Percentiles rank a stretch among this genome's conserved stretches.
Conservation (phyloP, 2,113 vertebrate species). For the Hyla sarda region DNA sequence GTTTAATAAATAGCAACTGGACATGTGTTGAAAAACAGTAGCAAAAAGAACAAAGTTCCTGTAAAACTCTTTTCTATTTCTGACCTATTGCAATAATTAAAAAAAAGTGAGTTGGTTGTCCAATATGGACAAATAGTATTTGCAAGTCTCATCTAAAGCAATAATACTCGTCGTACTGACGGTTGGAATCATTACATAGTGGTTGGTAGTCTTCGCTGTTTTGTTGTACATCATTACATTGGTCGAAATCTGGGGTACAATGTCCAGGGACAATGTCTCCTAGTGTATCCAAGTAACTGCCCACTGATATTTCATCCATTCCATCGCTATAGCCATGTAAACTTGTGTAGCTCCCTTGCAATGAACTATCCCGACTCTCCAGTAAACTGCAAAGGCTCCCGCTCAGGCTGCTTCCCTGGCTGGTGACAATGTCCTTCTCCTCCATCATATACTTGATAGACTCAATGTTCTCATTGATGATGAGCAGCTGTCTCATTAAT, state of each 20-base stretch:
- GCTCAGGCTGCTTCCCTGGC: slow-evolving; percentile 88
- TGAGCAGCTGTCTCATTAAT: slow-evolving; percentile 93
- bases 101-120: slow-evolving; percentile 66
- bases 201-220: slow-evolving; percentile 74
- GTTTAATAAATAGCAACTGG: slow-evolving; percentile 37
- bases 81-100: slow-evolving; percentile 34
- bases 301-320: slow-evolving; percentile 90
- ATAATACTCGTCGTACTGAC: slow-evolving; percentile 92
- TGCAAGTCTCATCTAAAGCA: slow-evolving; percentile 81
- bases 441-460: slow-evolving; percentile 96
- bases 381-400: slow-evolving; percentile 91
- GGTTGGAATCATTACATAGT: slow-evolving; percentile 75
- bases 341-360: slow-evolving; percentile 84
- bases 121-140: slow-evolving; percentile 62
- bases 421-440: slow-evolving; percentile 84
- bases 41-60: neutral
- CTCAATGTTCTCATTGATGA: slow-evolving; percentile 96
- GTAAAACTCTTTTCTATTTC: neutral
- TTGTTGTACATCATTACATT: slow-evolving; percentile 80
- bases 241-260: slow-evolving; percentile 83
- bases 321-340: slow-evolving; percentile 85
- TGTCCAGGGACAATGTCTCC: slow-evolving; percentile 85
- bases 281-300: slow-evolving; percentile 95
- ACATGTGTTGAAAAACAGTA: neutral
- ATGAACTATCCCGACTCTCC: slow-evolving; percentile 88